Percentiles rank a stretch among this genome's conserved stretches.
Conservation (phyloP, 2,888 invertebrate species). For the Lithophane leautieri region DNA sequence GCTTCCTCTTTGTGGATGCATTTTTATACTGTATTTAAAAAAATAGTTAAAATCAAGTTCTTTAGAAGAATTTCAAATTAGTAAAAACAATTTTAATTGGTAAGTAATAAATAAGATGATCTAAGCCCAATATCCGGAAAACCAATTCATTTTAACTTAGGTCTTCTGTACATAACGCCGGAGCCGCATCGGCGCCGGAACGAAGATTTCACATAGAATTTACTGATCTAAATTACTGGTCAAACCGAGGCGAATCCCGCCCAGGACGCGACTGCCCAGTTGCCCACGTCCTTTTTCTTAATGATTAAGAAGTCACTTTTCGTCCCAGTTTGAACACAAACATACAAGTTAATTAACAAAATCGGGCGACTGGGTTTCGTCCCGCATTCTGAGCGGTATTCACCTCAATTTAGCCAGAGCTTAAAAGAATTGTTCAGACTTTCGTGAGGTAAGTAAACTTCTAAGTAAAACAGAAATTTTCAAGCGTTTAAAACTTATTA, state of each 20-base stretch:
- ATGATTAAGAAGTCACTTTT: background rate
- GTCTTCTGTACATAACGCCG: too few species aligned
- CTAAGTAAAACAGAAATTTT: background rate
- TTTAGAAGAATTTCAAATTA: background rate
- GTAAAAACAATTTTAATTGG: background rate
- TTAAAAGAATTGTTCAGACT: background rate
- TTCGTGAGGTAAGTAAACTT: background rate
- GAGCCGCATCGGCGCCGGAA: background rate
- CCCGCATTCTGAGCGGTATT: background rate
- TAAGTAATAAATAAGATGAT: background rate
- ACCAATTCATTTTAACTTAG: too few species aligned
- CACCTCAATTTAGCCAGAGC: background rate
- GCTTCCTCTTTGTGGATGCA: conserved; percentile 41
- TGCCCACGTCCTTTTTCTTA: too few species aligned
- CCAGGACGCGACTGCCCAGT: too few species aligned
- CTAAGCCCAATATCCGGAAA: too few species aligned
- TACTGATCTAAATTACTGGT: background rate
- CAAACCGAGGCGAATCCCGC: background rate
- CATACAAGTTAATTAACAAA: background rate
- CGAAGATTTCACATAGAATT: too few species aligned
- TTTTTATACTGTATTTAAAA: conserved; percentile 30
- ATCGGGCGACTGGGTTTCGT: background rate
- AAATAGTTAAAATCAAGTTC: background rate
- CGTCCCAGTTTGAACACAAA: background rate
- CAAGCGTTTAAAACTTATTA: background rate